Percentiles rank a stretch among this genome's conserved stretches.
phyloP scores from a whole-genome alignment of 2,797 vertebrate species.

The Meriones psammophilus region DNA sequence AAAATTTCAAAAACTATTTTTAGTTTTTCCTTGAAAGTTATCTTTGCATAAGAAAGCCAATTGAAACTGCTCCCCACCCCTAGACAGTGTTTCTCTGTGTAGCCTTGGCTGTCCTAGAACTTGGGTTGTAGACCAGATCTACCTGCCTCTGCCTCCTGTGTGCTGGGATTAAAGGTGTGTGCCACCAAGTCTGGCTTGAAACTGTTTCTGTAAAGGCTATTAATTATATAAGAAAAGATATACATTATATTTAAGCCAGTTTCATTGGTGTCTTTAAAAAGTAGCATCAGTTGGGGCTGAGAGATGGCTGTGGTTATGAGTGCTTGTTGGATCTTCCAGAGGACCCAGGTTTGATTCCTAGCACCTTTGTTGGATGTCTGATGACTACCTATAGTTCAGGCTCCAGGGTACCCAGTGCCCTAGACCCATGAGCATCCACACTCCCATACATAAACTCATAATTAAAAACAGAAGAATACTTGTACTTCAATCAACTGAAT shows the following conservation, averaged over 20 bases:
- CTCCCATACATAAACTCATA: neutral
- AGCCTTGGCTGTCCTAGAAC: too few relatives aligned
- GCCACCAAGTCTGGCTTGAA: neutral
- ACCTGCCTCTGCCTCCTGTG: too few relatives aligned
- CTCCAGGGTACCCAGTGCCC: neutral
- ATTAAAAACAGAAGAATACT: neutral
- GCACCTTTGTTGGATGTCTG: neutral
- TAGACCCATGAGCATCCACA: neutral
- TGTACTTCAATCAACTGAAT: slow-evolving; percentile 59
- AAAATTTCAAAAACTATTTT: slow-evolving; percentile 2
- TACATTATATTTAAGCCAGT: slow-evolving; percentile 55
- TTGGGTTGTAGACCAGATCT: too few relatives aligned
- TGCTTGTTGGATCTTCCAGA: neutral
- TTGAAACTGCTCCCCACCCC: too few relatives aligned
- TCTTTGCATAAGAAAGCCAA: slow-evolving; percentile 33
- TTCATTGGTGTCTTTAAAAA: slow-evolving; percentile 44
- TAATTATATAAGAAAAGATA: slow-evolving; percentile 47
- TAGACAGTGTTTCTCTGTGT: too few relatives aligned
- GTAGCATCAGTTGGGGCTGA: slow-evolving; percentile 57
- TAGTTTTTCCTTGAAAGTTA: slow-evolving; percentile 55
- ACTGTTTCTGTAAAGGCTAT: slow-evolving; percentile 12
- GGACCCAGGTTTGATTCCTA: neutral
- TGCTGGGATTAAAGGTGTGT: too few relatives aligned
- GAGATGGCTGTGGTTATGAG: neutral
- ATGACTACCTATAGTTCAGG: neutral